Base-by-base conservation (phyloP, 2,113 vertebrate species). In the Halcyon malimbica region DNA sequence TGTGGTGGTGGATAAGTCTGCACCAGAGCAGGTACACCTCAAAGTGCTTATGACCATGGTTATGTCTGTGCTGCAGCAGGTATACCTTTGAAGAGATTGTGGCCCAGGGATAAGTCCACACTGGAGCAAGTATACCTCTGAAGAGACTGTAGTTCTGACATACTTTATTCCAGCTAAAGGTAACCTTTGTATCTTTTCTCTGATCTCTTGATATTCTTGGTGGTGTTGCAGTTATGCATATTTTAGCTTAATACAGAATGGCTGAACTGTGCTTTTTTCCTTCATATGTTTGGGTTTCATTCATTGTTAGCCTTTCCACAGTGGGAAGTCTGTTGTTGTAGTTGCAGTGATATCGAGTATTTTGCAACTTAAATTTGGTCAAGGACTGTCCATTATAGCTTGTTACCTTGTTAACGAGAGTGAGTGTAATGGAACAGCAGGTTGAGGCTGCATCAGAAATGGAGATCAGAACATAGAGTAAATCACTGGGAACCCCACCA, bases 251-350 rank as follows among this genome's bases (percentile, higher is more conserved):
- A 77, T 35, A 7, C 4, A n/a, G 31, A 86, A 64, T 3, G 4
- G 13, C 26, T 6, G 18, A 83, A 62, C 11, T 54, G 3, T n/a
- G 12, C 50, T 5, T 14, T 64, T 82, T 33, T 56, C 10, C 20
- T 80, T 39, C 3, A 2, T 64, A 5, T 46, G 25, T 69, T 79
- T 82, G 3, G 2, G 25, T 25, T 26, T 73, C 31, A 39, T 59
- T 65, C 14, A 4, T 35, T 48, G 12, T n/a, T 54, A 62, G 5
- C 2, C 4, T 39, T 26, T 50, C 20, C 4, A 1, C 6, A n/a
- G 28, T 13, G 4, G 15, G 10, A 90, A 44, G 33, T 23, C 65
- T 70, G 7, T 20, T 53, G 13, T 9, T 70, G 23, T 37, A 23
- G 2, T 12, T 68, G 20, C 10, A n/a, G 63, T 35, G 19, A 7